Base-by-base conservation (phyloP, 2,888 invertebrate genomes). In the Epicampocera succincta region DNA sequence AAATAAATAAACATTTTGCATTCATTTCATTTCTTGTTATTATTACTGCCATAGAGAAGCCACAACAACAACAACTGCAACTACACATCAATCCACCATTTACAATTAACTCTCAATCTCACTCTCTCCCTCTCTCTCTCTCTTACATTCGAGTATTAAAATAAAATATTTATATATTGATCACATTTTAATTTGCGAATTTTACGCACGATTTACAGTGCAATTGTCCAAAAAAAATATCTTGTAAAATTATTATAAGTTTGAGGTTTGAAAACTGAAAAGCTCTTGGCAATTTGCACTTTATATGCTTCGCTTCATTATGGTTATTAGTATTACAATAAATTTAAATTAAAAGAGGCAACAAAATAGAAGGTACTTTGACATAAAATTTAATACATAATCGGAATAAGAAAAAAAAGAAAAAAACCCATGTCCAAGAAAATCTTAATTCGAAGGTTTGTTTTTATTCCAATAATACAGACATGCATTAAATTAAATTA, bases 271-370 rank as follows among this genome's bases (percentile, higher is more conserved):
- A 58, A 58, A 69, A 73, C 38, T 42, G 33, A 33, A 63, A 72
- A 63, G 72, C 63, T 68, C 12, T 76, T 25, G 81, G 76, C 73
- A 72, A 73, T 63, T 81, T 73, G 80, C 76, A 81, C 72, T 73
- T 77, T 61, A 33, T 56, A 73, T 68, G 76, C 81, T 77, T 81
- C 81, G 77, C 72, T 81, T 73, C 66, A 80, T 73, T 44, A 61
- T 38, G 63, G 56, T 75, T 63, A 68, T 61, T 61, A 72, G 33
- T 52, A 19, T 52, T 60, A 68, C 66, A 12, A 65, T 29, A 73
- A 63, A 50, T 66, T 19, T 29, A 9, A 48, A 40, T 17, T n/a
- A 46, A 4, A 25, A n/a, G 66, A 71, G 46, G 9, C 25, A 75
- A 75, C 13, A 42, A 50, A 69, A 61, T 33, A 33, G 8, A 33